Conservation (phyloP, 23 tunicate genomes). For the Oikopleura albicans region DNA sequence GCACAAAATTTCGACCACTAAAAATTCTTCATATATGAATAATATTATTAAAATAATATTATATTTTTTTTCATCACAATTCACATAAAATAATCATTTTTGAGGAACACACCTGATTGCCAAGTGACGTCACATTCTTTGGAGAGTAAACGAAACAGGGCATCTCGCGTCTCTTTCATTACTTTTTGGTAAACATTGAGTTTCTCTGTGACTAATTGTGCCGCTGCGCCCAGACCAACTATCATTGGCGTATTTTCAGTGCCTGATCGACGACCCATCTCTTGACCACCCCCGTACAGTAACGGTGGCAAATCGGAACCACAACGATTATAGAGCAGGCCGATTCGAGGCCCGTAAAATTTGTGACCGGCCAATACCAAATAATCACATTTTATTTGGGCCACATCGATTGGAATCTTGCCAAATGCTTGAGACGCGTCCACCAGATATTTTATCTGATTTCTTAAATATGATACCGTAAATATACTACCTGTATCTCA, state of each 20-base stretch:
- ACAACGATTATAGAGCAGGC: slow-evolving; percentile 47
- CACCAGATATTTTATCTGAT: slow-evolving; percentile 26
- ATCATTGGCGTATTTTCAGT: slow-evolving; percentile 96
- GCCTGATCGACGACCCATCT: slow-evolving; percentile 60
- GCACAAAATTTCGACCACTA: no score
- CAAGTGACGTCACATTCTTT: slow-evolving; percentile 21
- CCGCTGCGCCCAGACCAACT: slow-evolving; percentile 67
- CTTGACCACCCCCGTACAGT: slow-evolving; percentile 79
- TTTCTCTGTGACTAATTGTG: slow-evolving; percentile 25
- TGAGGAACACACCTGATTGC: slow-evolving; percentile 14
- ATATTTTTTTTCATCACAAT: no score
- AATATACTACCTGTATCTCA: neutral
- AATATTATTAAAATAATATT: no score
- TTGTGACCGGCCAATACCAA: slow-evolving; percentile 79
- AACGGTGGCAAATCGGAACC: slow-evolving; percentile 22
- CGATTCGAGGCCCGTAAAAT: slow-evolving; percentile 96
- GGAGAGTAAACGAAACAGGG: slow-evolving; percentile 30
- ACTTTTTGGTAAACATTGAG: slow-evolving; percentile 23
- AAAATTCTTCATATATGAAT: no score
- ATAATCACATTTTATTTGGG: slow-evolving; percentile 43
- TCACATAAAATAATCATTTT: no score
- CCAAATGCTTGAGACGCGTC: slow-evolving; percentile 96
- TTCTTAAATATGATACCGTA: neutral
- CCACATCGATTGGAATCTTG: slow-evolving; percentile 45
- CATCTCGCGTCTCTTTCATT: slow-evolving; percentile 53